Percentiles rank a stretch among this genome's conserved stretches.
Evolutionary conservation across 2,113 vertebrate genomes (phyloP).

Genomic region (Nansenia antarctica): DNA sequence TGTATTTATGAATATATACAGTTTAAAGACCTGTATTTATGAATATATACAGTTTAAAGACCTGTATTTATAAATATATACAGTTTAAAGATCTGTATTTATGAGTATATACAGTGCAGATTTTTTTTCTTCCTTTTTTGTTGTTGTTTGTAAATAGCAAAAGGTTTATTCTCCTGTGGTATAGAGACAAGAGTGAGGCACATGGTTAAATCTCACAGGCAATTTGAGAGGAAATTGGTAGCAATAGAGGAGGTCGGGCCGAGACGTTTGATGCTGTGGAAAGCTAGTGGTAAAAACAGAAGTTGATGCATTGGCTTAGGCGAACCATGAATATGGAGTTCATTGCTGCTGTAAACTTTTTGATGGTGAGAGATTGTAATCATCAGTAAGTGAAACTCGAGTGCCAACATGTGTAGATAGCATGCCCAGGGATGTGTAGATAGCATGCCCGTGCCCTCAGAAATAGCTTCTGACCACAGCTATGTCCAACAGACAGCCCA

Average conservation of each 20-base stretch:
- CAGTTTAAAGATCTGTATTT: constrained; percentile 77
- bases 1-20: constrained; percentile 77
- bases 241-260: constrained; percentile 1
- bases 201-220: constrained; percentile 70
- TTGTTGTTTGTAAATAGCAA: constrained; percentile 83
- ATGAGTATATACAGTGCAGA: constrained; percentile 76
- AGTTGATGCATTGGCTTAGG: not conserved
- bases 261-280: constrained; percentile 9
- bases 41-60: constrained; percentile 73
- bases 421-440: constrained; percentile 13
- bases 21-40: constrained; percentile 77
- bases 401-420: constrained; percentile 9
- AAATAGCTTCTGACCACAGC: constrained; percentile 8
- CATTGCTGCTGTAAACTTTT: constrained; percentile 29
- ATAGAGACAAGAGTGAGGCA: constrained; percentile 79
- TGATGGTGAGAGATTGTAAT: constrained; percentile 3
- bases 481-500: not conserved
- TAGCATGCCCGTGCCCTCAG: constrained; percentile 11
- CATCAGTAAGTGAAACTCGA: constrained; percentile 5
- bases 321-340: constrained; percentile 10
- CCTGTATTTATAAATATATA: constrained; percentile 65
- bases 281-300: not conserved
- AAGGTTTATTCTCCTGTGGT: constrained; percentile 90
- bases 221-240: constrained; percentile 37
- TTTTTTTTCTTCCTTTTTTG: constrained; percentile 63